A percentile compares a stretch with the other conserved stretches of the same genome.
Evolutionary conservation across 2,797 vertebrate species (phyloP).

Genomic region (Hafferia zeledoni): DNA sequence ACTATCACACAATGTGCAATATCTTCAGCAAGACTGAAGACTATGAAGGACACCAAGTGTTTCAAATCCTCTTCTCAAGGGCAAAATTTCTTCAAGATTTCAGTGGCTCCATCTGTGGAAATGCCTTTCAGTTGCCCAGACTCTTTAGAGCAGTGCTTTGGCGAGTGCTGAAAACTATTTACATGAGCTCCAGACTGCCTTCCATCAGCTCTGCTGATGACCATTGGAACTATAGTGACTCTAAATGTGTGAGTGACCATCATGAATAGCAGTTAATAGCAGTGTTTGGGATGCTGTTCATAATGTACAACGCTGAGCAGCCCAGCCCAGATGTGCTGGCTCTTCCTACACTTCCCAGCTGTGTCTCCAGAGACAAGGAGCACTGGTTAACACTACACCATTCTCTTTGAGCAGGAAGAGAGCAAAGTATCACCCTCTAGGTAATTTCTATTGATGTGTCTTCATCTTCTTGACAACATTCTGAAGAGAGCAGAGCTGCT

Average conservation of each 20-base stretch:
- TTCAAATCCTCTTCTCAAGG: not conserved
- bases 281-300: not conserved
- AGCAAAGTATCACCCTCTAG: not conserved
- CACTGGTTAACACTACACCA: rapidly evolving
- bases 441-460: not conserved
- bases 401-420: not conserved
- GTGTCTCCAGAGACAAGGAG: not conserved
- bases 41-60: not conserved
- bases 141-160: not conserved
- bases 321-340: not conserved
- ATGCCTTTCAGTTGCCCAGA: not conserved
- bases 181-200: not conserved
- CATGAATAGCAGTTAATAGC: rapidly evolving
- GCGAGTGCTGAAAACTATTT: rapidly evolving
- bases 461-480: not conserved
- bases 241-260: not conserved
- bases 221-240: rapidly evolving
- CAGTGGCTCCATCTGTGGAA: not conserved
- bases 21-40: not conserved
- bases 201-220: not conserved
- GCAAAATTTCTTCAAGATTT: not conserved
- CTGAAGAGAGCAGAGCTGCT: not conserved
- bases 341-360: not conserved
- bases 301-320: rapidly evolving
- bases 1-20: rapidly evolving